These are phyloP conservation scores for Leucoma salicis DNA, from an alignment of 2,888 invertebrate species.

Conservation along the genomic window DNA sequence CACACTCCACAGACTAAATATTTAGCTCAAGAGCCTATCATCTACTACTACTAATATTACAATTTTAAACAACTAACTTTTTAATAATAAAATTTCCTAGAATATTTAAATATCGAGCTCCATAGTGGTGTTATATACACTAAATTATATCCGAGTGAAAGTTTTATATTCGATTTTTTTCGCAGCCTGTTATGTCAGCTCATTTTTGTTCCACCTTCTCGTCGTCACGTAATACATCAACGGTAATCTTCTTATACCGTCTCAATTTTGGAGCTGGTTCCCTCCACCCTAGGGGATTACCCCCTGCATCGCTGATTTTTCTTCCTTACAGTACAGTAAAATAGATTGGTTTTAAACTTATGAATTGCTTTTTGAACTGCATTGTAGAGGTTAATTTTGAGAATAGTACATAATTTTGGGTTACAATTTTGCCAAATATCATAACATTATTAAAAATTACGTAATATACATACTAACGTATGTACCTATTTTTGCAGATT, in stretches of 20 bases:
- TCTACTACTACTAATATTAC: too few relatives aligned
- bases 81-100: too few relatives aligned
- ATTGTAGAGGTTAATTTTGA: background rate
- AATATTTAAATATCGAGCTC: too few relatives aligned
- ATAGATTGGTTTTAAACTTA: slow-evolving; percentile 30
- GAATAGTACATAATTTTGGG: too few relatives aligned
- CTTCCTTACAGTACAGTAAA: slow-evolving; percentile 41
- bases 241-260: slow-evolving; percentile 75
- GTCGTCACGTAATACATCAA: slow-evolving; percentile 72
- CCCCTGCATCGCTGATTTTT: slow-evolving; percentile 44
- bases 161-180: background rate
- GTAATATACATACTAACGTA: too few relatives aligned
- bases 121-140: too few relatives aligned
- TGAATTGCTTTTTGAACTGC: background rate
- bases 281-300: slow-evolving; percentile 50
- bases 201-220: slow-evolving; percentile 27
- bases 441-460: too few relatives aligned
- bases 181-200: background rate
- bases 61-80: too few relatives aligned
- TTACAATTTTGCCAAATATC: too few relatives aligned
- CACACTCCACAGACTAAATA: too few relatives aligned
- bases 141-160: background rate
- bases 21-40: too few relatives aligned
- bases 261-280: slow-evolving; percentile 59
- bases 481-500: too few relatives aligned